Conservation (phyloP, 2,888 invertebrate genomes). For the Rotaria macrura region DNA sequence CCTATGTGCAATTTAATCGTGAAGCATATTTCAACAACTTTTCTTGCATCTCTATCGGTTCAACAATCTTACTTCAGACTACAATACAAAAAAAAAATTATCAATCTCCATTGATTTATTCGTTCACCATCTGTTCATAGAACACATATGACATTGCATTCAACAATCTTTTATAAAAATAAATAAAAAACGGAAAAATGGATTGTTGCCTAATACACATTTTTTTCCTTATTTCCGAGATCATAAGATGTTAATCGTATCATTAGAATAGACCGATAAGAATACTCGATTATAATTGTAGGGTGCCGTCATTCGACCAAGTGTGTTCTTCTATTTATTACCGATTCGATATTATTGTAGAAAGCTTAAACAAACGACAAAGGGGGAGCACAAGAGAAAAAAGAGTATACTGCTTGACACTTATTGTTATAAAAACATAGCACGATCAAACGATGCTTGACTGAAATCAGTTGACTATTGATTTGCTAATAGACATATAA, state of each 20-base stretch:
- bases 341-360: not conserved
- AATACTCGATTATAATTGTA: not conserved
- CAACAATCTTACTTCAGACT: not conserved
- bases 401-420: not conserved
- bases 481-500: not conserved
- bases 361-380: not conserved
- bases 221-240: not conserved
- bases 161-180: not conserved
- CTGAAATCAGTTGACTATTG: not conserved
- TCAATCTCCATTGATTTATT: not conserved
- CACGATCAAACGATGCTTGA: not conserved
- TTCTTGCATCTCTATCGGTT: not conserved
- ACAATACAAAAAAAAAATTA: too few relatives aligned
- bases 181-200: not conserved
- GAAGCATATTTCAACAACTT: too few relatives aligned
- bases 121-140: not conserved
- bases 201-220: not conserved
- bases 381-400: not conserved
- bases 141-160: not conserved
- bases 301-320: not conserved
- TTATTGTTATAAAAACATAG: not conserved
- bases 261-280: not conserved
- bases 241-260: not conserved
- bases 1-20: not conserved
- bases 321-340: not conserved